Evolutionary conservation across 92 coral and sea anemone genomes (phyloP).

Genomic region (Palythoa caribaeorum): DNA sequence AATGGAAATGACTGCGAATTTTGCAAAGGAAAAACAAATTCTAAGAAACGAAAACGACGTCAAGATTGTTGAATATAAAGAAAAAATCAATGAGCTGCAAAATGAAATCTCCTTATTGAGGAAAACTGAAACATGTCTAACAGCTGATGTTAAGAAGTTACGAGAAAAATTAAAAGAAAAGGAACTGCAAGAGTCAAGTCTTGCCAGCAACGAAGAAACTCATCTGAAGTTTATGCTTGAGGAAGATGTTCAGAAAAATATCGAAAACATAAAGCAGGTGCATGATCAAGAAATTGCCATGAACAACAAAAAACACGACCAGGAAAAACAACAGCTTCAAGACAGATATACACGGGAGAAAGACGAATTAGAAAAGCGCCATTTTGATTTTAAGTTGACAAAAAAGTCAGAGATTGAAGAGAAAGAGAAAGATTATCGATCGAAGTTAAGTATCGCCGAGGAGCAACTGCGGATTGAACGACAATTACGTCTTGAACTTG

Average conservation of each 20-base stretch:
- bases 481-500: neutral
- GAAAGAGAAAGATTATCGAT: neutral
- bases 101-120: neutral
- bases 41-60: neutral
- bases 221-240: neutral
- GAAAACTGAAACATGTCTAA: neutral
- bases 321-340: neutral
- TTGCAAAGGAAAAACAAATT: constrained; percentile 4
- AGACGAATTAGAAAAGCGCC: neutral
- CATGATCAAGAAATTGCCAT: neutral
- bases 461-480: neutral
- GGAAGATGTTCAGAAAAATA: neutral
- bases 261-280: neutral
- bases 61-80: constrained; percentile 4
- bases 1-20: neutral
- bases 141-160: neutral
- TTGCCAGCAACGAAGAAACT: neutral
- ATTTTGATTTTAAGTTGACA: neutral
- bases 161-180: neutral
- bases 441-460: neutral
- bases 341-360: neutral
- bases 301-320: neutral
- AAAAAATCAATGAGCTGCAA: constrained; percentile 5
- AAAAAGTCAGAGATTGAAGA: neutral
- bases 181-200: neutral